These are phyloP conservation scores for Tridacna gigas DNA, from an alignment of 2,888 invertebrate species.

Conservation along the genomic window DNA sequence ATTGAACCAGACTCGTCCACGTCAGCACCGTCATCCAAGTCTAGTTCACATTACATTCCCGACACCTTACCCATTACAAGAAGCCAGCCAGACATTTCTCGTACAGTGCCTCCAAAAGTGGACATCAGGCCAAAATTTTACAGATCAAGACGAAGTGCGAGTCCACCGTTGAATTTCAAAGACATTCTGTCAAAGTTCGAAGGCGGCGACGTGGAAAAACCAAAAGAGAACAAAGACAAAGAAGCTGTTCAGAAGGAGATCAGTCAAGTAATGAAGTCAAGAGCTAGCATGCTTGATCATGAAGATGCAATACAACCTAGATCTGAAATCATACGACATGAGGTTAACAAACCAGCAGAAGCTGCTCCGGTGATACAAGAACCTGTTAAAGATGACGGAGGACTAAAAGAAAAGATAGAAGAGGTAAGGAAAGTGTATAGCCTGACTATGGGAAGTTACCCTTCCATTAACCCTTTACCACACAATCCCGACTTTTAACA, in stretches of 20 bases:
- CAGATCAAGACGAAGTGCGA: constrained; percentile 39
- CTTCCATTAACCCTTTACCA: not conserved
- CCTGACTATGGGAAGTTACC: not conserved
- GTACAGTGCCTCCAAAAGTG: constrained; percentile 42
- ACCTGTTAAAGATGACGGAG: constrained; percentile 8
- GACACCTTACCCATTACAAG: constrained; percentile 55
- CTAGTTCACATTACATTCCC: constrained; percentile 42
- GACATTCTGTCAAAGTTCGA: constrained; percentile 56
- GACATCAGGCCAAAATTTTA: constrained; percentile 45
- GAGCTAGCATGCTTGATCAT: constrained; percentile 46
- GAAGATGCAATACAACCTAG: constrained; percentile 35
- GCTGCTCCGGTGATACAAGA: constrained; percentile 1
- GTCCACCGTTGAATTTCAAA: constrained; percentile 55
- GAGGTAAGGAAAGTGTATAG: constrained; percentile 31
- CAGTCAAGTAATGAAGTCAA: constrained; percentile 48
- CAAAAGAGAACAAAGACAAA: constrained; percentile 53
- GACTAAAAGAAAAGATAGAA: constrained; percentile 37
- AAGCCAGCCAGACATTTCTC: constrained; percentile 48
- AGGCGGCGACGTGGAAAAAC: constrained; percentile 36
- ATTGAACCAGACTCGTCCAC: not conserved
- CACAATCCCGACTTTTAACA: not conserved
- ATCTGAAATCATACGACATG: not conserved
- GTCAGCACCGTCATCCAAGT: constrained; percentile 6
- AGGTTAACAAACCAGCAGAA: not conserved
- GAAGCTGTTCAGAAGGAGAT: constrained; percentile 57